Evolutionary conservation across 2,113 vertebrate genomes (phyloP), one percentile per base, ranked within the genome.

Genomic region (Calypte anna): DNA sequence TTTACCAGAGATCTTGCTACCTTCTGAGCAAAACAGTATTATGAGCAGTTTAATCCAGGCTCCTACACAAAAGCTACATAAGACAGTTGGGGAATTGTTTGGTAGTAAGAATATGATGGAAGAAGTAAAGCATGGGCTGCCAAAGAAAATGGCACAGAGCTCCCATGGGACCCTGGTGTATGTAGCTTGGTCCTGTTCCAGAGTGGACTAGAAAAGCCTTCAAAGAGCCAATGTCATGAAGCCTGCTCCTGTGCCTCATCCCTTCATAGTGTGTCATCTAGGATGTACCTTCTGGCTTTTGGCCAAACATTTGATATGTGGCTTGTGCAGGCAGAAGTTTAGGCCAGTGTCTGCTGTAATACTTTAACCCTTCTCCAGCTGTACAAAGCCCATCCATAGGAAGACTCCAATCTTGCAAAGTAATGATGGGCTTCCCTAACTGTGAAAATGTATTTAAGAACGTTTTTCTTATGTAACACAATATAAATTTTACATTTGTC

Each of bases 191-290:
- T 57, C 61, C 90, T 53, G 43, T 57, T 84, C 84, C 44, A 79
- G n/a, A 3, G 1, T 0, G 7, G 66, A 22, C 46, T 14, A n/a
- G 46, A 24, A n/a, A 30, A 17, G 38, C 64, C 20, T 63, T 28
- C 54, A 20, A 40, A 79, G 62, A 88, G 63, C 54, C 54, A 19
- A 1, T 21, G 36, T 46, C 69, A 54, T 3, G 33, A 70, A 91
- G 80, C 27, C 68, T 50, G 19, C 40, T 50, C 44, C 80, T 40
- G 9, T 6, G 54, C 66, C 78, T 94, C 90, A 78, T 44, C 87
- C 91, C 81, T 38, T 68, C 74, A 19, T n/a, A 13, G 64, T 4
- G 53, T 14, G 27, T 33, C 36, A 68, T 48, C 53, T 7, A 59
- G 44, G 8, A 25, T 13, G 67, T 74, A 73, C 74, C 70, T 79